Percentiles rank a stretch among this genome's conserved stretches.
phyloP scores from a whole-genome alignment of 2,797 vertebrate species.

The Dermochelys coriacea region DNA sequence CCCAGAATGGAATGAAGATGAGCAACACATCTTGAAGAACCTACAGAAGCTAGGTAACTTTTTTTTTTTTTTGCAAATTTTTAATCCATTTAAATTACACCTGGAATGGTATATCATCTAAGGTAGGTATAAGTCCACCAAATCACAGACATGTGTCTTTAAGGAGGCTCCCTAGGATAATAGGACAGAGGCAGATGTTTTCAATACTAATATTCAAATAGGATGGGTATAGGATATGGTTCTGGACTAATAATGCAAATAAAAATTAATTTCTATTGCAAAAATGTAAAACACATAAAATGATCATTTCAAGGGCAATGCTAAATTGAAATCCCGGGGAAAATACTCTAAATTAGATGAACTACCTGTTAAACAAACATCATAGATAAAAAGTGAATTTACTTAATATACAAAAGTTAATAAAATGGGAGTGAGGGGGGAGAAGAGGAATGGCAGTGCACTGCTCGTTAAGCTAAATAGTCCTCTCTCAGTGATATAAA shows the following conservation, averaged over 20 bases:
- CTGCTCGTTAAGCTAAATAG: conserved; percentile 60
- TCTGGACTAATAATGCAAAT: conserved; percentile 60
- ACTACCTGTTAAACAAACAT: conserved; percentile 73
- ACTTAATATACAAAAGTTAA: conserved; percentile 66
- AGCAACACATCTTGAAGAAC: too few relatives aligned
- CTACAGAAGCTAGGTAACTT: too few relatives aligned
- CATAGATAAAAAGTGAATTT: conserved; percentile 73
- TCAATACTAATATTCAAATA: neutral
- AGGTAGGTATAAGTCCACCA: neutral
- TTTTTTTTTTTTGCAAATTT: neutral
- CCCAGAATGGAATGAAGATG: too few relatives aligned
- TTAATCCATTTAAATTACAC: neutral
- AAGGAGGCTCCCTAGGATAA: neutral
- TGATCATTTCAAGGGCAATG: conserved; percentile 74
- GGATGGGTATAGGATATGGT: conserved; percentile 26
- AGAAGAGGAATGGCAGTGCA: conserved; percentile 32
- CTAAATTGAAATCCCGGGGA: conserved; percentile 67
- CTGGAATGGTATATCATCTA: neutral
- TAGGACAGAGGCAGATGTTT: neutral
- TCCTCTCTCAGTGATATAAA: conserved; percentile 52
- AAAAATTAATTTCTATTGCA: conserved; percentile 70
- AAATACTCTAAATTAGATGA: conserved; percentile 72
- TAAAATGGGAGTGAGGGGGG: conserved; percentile 52
- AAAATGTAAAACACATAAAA: conserved; percentile 67
- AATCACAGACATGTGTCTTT: neutral